These are phyloP conservation scores for Clitarchus hookeri DNA, from an alignment of 2,888 invertebrate genomes.

Conservation along the genomic window DNA sequence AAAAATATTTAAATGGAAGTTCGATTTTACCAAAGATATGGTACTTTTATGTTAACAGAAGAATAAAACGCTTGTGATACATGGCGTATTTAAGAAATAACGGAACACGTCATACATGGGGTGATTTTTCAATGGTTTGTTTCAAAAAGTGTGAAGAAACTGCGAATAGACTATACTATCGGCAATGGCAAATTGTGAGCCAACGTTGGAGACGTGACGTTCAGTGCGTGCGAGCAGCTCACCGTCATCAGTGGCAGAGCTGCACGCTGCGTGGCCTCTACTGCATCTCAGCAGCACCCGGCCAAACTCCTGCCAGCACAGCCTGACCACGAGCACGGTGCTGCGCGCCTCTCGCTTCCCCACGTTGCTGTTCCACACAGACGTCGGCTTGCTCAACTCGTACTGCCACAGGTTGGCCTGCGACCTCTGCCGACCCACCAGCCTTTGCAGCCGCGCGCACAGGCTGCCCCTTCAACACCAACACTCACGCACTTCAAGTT, in stretches of 20 bases:
- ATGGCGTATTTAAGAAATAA: too few species aligned
- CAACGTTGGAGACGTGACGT: too few species aligned
- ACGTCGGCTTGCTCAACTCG: conserved; percentile 25
- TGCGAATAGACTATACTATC: too few species aligned
- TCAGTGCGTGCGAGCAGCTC: not conserved
- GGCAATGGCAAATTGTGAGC: too few species aligned
- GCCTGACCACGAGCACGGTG: not conserved
- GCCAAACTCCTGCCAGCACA: not conserved
- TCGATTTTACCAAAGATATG: too few species aligned
- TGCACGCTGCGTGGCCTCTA: not conserved
- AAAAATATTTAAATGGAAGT: too few species aligned
- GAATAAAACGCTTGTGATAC: too few species aligned
- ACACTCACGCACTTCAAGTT: too few species aligned
- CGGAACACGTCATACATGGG: too few species aligned
- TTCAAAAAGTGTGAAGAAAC: too few species aligned
- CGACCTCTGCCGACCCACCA: conserved; percentile 32
- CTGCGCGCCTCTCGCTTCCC: not conserved
- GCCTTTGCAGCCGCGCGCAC: conserved; percentile 34
- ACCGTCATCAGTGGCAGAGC: not conserved
- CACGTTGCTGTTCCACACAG: not conserved
- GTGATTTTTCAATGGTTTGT: too few species aligned
- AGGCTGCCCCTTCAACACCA: conserved; percentile 20
- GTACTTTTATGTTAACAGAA: too few species aligned
- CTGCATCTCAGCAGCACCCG: not conserved
- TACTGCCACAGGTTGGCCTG: conserved; percentile 33